Percentiles rank a stretch among this genome's conserved stretches.
phyloP scores from a whole-genome alignment of 1,140 invertebrate genomes.

The Drosophila funebris region DNA sequence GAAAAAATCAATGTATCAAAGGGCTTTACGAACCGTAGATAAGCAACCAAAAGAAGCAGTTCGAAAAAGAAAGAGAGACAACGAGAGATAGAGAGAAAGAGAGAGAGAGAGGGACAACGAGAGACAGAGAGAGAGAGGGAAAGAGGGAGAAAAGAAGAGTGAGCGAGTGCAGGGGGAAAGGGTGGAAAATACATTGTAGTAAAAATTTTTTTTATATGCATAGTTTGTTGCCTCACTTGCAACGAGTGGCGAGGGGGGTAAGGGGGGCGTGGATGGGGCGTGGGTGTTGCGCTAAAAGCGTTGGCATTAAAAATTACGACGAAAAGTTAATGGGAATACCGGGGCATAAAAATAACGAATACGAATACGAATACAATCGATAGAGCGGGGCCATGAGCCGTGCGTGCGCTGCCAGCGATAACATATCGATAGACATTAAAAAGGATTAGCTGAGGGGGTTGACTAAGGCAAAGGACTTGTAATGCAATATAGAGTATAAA shows the following conservation, averaged over 20 bases:
- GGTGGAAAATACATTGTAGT: slow-evolving; percentile 52
- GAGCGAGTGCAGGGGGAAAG: slow-evolving; percentile 20
- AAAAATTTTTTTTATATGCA: slow-evolving; percentile 74
- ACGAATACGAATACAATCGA: not conserved
- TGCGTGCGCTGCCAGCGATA: not conserved
- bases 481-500: not conserved
- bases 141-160: slow-evolving; percentile 10
- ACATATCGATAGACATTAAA: slow-evolving; percentile 7
- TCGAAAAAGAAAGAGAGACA: too few relatives aligned
- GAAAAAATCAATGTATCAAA: slow-evolving; percentile 72
- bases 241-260: slow-evolving; percentile 24
- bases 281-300: slow-evolving; percentile 60
- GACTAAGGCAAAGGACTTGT: too few relatives aligned
- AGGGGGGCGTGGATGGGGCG: not conserved
- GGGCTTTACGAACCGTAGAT: not conserved
- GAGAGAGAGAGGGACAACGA: not conserved
- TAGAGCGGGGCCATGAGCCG: not conserved
- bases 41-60: not conserved
- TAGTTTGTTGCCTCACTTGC: slow-evolving; percentile 71
- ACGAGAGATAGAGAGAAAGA: not conserved
- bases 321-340: slow-evolving; percentile 37
- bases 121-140: not conserved
- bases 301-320: slow-evolving; percentile 70
- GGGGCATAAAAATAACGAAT: slow-evolving; percentile 13
- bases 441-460: not conserved